Evolutionary conservation across 1,140 invertebrate genomes (phyloP), one percentile per base, ranked within the genome.

Genomic region (Drosophila pectinifera): DNA sequence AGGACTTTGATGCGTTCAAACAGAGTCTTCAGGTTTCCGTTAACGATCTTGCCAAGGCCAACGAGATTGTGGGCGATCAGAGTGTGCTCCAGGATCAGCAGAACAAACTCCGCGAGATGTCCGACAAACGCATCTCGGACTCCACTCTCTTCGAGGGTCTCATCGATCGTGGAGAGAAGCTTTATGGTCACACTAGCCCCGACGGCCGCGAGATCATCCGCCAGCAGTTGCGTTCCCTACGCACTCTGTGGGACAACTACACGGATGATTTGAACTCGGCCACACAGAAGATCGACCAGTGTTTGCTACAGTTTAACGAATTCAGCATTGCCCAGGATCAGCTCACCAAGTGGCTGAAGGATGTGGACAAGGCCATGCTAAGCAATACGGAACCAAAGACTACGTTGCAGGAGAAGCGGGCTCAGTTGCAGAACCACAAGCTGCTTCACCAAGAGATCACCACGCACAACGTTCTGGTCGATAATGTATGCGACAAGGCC

Each of bases 401-500:
- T 0, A 97, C 97, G 1, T 92, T 99, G 20, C 98, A 98, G 93
- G 98, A 99, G 91, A 99, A 99, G 93, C 95, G 96, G 72, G 97
- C 97, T 0, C 98, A 98, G 91, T 92, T 98, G 14, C 97, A 98
- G 91, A 98, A 98, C 88, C 98, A 98, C 89, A 97, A 97, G 92
- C 96, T 99, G 36, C 96, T 98, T 92, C 97, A 99, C 88, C 97
- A 99, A 92, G 98, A 99, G 93, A 98, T 99, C 48, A 95, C 97
- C 93, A 97, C 97, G 0, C 97, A 98, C 93, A 97, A 98, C 91
- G 94, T 95, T 51, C 92, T 98, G 0, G 96, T 99, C 0, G 97
- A 98, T 88, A 95, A 96, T 59, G 96, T 99, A 18, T 97, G 96
- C 91, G 97, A 98, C 59, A 98, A 98, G 92, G 98, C 98, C 10